phyloP scores from a whole-genome alignment of 2,888 invertebrate genomes.

The Oscheius sp. region DNA sequence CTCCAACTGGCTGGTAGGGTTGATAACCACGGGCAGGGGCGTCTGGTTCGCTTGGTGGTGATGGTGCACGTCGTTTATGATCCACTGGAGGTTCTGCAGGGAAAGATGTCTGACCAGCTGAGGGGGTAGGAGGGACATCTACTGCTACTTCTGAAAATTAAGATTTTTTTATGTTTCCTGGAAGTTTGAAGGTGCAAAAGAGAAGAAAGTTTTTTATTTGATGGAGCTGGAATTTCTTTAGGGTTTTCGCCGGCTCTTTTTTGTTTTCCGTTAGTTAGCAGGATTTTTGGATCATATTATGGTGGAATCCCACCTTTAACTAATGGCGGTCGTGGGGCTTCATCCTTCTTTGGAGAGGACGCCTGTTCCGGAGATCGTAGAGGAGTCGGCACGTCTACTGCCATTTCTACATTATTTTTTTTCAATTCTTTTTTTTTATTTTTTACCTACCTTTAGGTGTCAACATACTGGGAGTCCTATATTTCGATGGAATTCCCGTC shows the following conservation, averaged over 20 bases:
- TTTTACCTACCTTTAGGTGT: constrained; percentile 20
- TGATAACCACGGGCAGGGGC: neutral
- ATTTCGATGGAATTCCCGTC: constrained; percentile 29
- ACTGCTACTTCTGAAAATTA: constrained; percentile 6
- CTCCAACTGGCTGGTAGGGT: neutral
- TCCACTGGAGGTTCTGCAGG: constrained; percentile 2
- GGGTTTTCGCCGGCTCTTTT: too few species aligned
- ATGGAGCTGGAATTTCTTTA: too few species aligned
- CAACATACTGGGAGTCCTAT: constrained; percentile 29
- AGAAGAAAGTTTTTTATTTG: too few species aligned
- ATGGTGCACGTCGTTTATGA: constrained; percentile 5
- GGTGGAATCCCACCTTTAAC: too few species aligned
- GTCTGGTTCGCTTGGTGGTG: constrained; percentile 7
- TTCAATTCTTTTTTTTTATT: neutral
- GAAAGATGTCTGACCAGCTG: neutral
- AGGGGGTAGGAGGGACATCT: constrained; percentile 21
- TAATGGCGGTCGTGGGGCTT: neutral
- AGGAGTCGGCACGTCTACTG: constrained; percentile 22
- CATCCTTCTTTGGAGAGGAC: neutral
- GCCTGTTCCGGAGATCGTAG: constrained; percentile 2
- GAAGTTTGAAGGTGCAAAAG: neutral
- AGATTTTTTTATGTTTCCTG: too few species aligned
- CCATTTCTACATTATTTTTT: constrained; percentile 7
- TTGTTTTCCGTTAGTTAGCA: too few species aligned
- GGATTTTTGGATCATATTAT: too few species aligned